Percentiles rank a stretch among this genome's conserved stretches.
Conservation (phyloP, 2,888 invertebrate genomes). For the Philereme transversata region DNA sequence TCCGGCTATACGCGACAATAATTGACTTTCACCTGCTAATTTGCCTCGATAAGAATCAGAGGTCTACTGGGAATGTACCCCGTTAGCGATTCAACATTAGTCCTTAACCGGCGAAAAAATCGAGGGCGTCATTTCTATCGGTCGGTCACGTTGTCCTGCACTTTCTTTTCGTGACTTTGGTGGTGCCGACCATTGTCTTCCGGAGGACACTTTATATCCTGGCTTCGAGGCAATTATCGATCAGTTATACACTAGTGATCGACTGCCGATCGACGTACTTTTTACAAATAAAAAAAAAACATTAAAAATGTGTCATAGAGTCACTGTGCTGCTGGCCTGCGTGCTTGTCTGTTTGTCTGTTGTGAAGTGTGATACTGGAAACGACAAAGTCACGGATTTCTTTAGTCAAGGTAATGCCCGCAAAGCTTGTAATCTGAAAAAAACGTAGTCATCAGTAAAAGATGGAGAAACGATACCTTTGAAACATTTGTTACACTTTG, state of each 20-base stretch:
- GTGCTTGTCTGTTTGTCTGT: conserved; percentile 64
- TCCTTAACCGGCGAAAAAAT: conserved; percentile 65
- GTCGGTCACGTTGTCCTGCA: conserved; percentile 76
- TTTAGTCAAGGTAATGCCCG: conserved; percentile 59
- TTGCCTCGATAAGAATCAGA: conserved; percentile 63
- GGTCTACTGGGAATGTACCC: conserved; percentile 64
- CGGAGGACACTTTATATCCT: conserved; percentile 80
- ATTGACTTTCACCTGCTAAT: conserved; percentile 67
- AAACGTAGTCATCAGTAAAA: neutral
- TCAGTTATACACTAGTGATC: conserved; percentile 70
- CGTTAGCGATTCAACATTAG: conserved; percentile 73
- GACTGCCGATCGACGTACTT: conserved; percentile 45
- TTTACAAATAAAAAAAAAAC: conserved; percentile 25
- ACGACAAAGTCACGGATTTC: conserved; percentile 53
- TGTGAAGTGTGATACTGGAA: conserved; percentile 62
- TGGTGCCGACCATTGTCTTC: conserved; percentile 75
- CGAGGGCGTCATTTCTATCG: conserved; percentile 74
- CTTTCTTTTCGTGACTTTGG: conserved; percentile 79
- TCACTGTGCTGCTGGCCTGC: conserved; percentile 64
- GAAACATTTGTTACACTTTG: too few relatives aligned
- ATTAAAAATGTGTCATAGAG: conserved; percentile 64
- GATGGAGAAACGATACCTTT: neutral
- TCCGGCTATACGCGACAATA: conserved; percentile 46
- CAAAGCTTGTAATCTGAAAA: conserved; percentile 1
- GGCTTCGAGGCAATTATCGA: conserved; percentile 61